Conservation (phyloP, 2,888 invertebrate genomes). For the Andrena bucephala region DNA sequence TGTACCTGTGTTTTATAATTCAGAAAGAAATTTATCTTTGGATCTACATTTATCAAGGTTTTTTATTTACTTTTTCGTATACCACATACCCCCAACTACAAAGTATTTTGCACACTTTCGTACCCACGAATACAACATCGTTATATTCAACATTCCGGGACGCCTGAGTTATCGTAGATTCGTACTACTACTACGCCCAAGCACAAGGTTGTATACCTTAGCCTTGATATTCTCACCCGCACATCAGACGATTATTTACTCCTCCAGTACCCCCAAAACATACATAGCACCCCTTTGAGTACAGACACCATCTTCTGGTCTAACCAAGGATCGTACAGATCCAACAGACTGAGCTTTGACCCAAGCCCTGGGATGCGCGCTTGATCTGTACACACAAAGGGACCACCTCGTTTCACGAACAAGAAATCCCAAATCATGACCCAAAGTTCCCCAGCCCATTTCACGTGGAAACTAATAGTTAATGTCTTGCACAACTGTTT, state of each 20-base stretch:
- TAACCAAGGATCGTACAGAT: background rate
- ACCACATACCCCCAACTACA: too few species aligned
- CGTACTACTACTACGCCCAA: background rate
- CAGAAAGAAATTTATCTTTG: too few species aligned
- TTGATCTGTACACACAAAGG: constrained; percentile 5
- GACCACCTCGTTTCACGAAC: constrained; percentile 20
- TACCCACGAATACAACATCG: background rate
- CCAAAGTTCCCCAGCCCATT: too few species aligned
- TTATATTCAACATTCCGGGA: background rate
- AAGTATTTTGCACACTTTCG: too few species aligned
- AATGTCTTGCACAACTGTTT: background rate
- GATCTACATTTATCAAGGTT: too few species aligned
- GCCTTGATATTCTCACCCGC: background rate
- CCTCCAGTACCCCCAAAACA: background rate
- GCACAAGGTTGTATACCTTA: background rate
- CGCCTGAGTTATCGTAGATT: background rate
- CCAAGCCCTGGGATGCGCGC: background rate
- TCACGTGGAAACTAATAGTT: background rate
- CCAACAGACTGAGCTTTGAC: constrained; percentile 18
- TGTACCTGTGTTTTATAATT: too few species aligned
- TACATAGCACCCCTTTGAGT: background rate
- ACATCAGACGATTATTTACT: constrained; percentile 15
- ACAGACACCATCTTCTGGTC: background rate
- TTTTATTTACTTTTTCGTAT: too few species aligned
- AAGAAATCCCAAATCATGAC: constrained; percentile 22